These are phyloP conservation scores for Cephalopachus bancanus DNA, from an alignment of 2,797 vertebrate genomes.

Conservation along the genomic window DNA sequence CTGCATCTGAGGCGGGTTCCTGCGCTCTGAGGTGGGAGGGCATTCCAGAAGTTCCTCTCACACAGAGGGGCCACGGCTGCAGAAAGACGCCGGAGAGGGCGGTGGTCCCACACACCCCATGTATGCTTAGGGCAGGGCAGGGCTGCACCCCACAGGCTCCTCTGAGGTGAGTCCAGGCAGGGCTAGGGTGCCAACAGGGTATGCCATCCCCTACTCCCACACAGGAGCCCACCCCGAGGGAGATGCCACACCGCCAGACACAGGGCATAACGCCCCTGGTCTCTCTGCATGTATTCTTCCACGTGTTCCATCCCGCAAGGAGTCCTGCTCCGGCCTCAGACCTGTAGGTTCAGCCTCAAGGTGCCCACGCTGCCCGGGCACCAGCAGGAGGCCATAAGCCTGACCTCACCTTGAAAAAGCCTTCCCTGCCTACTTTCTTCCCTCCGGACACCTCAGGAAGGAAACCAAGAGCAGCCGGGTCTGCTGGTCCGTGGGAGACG, in stretches of 20 bases:
- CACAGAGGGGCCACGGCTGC: too few relatives aligned
- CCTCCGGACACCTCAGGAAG: not conserved
- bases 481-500: not conserved
- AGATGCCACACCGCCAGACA: not conserved
- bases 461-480: slow-evolving; percentile 6
- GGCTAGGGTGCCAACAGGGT: not conserved
- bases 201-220: rapidly evolving
- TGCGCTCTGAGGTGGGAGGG: too few relatives aligned
- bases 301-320: too few relatives aligned
- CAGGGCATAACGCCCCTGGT: rapidly evolving
- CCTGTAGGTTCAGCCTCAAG: not conserved
- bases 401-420: slow-evolving; percentile 42
- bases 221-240: not conserved
- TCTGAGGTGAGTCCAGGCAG: rapidly evolving
- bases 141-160: too few relatives aligned
- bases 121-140: too few relatives aligned
- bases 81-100: too few relatives aligned
- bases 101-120: too few relatives aligned
- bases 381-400: not conserved
- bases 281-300: not conserved
- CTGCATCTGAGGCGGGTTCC: too few relatives aligned
- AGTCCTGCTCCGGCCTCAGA: not conserved
- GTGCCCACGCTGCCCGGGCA: not conserved
- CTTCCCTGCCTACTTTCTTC: too few relatives aligned
- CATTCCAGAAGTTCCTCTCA: too few relatives aligned